Conservation (phyloP, 2,888 invertebrate species). For the Coelinius sp. region DNA sequence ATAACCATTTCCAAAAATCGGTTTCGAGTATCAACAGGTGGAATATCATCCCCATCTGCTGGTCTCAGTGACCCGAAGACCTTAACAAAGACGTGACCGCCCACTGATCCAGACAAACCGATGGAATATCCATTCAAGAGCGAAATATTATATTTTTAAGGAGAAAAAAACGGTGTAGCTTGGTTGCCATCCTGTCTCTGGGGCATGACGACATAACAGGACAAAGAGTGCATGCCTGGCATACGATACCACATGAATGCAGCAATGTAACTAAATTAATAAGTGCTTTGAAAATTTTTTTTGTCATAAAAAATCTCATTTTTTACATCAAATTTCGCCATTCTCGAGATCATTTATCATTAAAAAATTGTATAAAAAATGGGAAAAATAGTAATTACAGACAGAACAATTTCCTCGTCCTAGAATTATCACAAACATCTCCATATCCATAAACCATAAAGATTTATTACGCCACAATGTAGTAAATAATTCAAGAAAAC, state of each 20-base stretch:
- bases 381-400: neutral
- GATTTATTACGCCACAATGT: conserved; percentile 29
- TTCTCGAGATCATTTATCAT: neutral
- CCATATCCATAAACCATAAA: neutral
- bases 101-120: neutral
- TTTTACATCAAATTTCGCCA: neutral
- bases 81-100: neutral
- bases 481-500: conserved; percentile 32
- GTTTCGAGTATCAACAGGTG: neutral
- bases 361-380: neutral
- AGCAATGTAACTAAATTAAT: conserved; percentile 5
- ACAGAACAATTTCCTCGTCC: neutral
- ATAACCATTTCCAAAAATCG: no score
- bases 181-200: neutral
- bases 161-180: neutral
- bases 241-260: conserved; percentile 53
- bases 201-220: conserved; percentile 65
- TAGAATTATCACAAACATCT: neutral
- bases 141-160: neutral
- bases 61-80: neutral
- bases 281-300: neutral
- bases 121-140: neutral
- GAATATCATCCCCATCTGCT: neutral
- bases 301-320: neutral
- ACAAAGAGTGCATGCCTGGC: conserved; percentile 67